Conservation (phyloP, 2,888 invertebrate species). For the Hirtodrosophila histrioides region DNA sequence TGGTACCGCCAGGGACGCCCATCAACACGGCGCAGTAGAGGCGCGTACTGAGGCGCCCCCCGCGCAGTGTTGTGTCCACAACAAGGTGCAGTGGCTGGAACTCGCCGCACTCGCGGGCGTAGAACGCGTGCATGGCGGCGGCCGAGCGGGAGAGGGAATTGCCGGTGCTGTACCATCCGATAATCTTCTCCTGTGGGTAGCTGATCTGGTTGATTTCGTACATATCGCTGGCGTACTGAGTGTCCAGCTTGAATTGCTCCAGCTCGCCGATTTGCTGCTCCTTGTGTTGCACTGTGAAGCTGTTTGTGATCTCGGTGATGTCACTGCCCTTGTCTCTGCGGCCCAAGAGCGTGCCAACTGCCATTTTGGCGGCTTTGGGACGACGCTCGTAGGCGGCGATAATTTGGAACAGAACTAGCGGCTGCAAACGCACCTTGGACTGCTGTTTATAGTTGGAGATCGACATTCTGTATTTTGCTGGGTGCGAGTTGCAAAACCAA, state of each 20-base stretch:
- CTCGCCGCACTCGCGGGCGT: conserved; percentile 39
- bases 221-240: conserved; percentile 54
- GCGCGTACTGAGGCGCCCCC: conserved; percentile 32
- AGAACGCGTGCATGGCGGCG: conserved; percentile 44
- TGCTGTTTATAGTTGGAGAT: conserved; percentile 43
- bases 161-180: conserved; percentile 65
- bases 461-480: conserved; percentile 29
- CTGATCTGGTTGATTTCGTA: conserved; percentile 42
- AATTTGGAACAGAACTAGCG: conserved; percentile 64
- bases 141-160: conserved; percentile 48
- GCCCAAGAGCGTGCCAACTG: conserved; percentile 61
- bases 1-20: conserved; percentile 64
- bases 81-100: conserved; percentile 57
- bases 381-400: conserved; percentile 65
- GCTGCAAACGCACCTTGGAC: conserved; percentile 53
- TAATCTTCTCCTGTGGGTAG: conserved; percentile 56
- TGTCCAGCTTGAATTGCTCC: conserved; percentile 54
- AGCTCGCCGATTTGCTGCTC: conserved; percentile 28
- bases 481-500: not conserved
- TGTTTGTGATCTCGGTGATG: conserved; percentile 54
- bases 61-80: conserved; percentile 48
- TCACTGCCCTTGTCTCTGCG: conserved; percentile 31
- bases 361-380: conserved; percentile 29
- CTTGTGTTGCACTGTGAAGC: conserved; percentile 53
- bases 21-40: conserved; percentile 50